phyloP scores from a whole-genome alignment of 2,888 invertebrate genomes.

The Notodonta dromedarius region DNA sequence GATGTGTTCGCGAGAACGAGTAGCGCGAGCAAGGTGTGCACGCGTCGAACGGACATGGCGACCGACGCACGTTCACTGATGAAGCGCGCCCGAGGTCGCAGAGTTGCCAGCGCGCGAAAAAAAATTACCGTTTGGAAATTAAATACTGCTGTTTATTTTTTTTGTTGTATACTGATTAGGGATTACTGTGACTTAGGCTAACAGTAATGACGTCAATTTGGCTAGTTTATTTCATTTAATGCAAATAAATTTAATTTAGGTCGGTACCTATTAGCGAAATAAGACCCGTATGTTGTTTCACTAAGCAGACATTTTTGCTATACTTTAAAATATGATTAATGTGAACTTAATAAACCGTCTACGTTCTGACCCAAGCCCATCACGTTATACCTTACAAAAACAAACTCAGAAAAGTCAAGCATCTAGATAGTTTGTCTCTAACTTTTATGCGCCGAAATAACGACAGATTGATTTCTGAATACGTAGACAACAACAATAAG shows the following conservation, averaged over 20 bases:
- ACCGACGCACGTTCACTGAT: slow-evolving; percentile 67
- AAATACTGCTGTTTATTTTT: too few species aligned
- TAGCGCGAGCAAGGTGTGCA: slow-evolving; percentile 58
- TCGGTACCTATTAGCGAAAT: too few species aligned
- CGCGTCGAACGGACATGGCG: slow-evolving; percentile 67
- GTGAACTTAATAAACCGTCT: slow-evolving; percentile 21
- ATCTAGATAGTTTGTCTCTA: too few species aligned
- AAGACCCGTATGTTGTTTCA: too few species aligned
- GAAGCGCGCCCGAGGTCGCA: slow-evolving; percentile 52
- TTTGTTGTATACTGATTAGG: not conserved
- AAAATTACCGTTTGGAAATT: slow-evolving; percentile 19
- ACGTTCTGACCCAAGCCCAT: slow-evolving; percentile 12
- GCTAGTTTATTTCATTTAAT: too few species aligned
- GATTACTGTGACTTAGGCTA: not conserved
- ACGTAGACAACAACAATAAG: too few species aligned
- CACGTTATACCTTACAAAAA: slow-evolving; percentile 18
- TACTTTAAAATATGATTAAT: not conserved
- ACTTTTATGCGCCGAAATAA: too few species aligned
- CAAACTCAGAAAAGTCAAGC: too few species aligned
- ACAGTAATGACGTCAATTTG: too few species aligned
- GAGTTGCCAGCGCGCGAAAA: slow-evolving; percentile 53
- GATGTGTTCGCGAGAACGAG: slow-evolving; percentile 53
- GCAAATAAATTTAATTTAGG: too few species aligned
- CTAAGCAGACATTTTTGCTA: too few species aligned
- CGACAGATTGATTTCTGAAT: too few species aligned